Evolutionary conservation across 2,113 vertebrate species (phyloP), one percentile per base, ranked within the genome.

Genomic region (Ctenomys sociabilis): DNA sequence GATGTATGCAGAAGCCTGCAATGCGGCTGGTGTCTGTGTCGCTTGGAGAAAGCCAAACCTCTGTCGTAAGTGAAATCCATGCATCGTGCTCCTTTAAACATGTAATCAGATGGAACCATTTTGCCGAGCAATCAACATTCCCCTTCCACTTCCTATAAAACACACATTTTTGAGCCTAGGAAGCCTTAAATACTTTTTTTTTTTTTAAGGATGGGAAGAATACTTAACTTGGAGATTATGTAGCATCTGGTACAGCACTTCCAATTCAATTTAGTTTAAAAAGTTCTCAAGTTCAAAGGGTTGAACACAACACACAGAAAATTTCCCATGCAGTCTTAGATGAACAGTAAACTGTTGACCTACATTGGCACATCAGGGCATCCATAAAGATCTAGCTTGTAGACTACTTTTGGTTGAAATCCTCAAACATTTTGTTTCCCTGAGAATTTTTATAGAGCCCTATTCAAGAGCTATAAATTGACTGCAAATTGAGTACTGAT

Each of bases 11-110:
- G 98, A 99, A 93, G 99, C 98, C 2, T 99, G 99, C 93, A 98
- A 98, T 1, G 98, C 98, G 1, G 97, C 95, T 16, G 97, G 98
- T 0, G 97, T 99, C 78, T 99, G 99, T 82, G 91, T 99, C 52
- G 93, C 98, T 0, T 99, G 99, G 99, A 99, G 99, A 85, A 99
- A 98, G 21, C 99, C 99, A 0, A 98, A 99, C 83, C 95, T 99
- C 93, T 99, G 99, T 84, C 99, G 99, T 99, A 98, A 95, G 99
- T 99, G 83, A 78, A 70, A 13, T 5, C 28, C 16, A 4, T 7
- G 3, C 45, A 28, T 17, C 2, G 24, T 43, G 35, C 32, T 59
- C 57, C 49, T 49, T 54, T 40, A 2, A 85, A 59, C 11, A 59
- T 0, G 0, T 59, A 37, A 32, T 63, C 32, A 66, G 54, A 43